phyloP scores from a whole-genome alignment of 2,113 vertebrate genomes.

The Eubucco bourcierii region DNA sequence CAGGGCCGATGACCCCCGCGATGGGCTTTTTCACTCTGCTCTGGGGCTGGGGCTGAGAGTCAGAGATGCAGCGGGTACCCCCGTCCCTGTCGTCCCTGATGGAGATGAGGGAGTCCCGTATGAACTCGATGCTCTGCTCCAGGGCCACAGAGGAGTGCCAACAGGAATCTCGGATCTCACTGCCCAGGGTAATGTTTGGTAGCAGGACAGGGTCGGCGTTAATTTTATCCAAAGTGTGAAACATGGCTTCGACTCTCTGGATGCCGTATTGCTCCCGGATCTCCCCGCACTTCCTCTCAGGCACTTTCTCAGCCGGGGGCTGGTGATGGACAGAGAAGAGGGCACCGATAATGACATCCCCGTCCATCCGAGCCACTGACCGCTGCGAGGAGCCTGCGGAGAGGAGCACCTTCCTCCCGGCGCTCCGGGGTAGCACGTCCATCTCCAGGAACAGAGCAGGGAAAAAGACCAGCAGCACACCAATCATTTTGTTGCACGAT shows the following conservation, averaged over 20 bases:
- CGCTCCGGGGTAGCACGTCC: constrained; percentile 72
- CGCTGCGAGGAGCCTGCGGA: constrained; percentile 83
- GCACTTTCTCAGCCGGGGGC: constrained; percentile 94
- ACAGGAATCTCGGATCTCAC: constrained; percentile 97
- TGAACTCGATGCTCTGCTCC: constrained; percentile 99
- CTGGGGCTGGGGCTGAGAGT: constrained; percentile 82
- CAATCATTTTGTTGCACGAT: constrained; percentile 84
- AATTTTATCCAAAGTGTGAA: constrained; percentile 96
- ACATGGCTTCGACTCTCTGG: constrained; percentile 98
- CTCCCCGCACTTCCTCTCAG: constrained; percentile 96
- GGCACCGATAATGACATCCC: constrained; percentile 97
- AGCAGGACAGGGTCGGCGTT: constrained; percentile 89
- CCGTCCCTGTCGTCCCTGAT: constrained; percentile 94
- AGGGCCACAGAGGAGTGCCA: constrained; percentile 98
- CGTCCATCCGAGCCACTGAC: constrained; percentile 95
- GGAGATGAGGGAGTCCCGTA: constrained; percentile 96
- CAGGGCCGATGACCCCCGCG: constrained; percentile 94
- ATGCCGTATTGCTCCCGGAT: constrained; percentile 98
- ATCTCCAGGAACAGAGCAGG: constrained; percentile 78
- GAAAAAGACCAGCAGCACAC: constrained; percentile 78
- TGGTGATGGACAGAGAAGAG: constrained; percentile 99
- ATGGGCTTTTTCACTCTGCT: constrained; percentile 91
- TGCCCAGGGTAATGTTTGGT: constrained; percentile 96
- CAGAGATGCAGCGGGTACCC: constrained; percentile 88
- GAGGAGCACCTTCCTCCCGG: constrained; percentile 74